Evolutionary conservation across 2,113 vertebrate genomes (phyloP).

Genomic region (Hystrix cristata): DNA sequence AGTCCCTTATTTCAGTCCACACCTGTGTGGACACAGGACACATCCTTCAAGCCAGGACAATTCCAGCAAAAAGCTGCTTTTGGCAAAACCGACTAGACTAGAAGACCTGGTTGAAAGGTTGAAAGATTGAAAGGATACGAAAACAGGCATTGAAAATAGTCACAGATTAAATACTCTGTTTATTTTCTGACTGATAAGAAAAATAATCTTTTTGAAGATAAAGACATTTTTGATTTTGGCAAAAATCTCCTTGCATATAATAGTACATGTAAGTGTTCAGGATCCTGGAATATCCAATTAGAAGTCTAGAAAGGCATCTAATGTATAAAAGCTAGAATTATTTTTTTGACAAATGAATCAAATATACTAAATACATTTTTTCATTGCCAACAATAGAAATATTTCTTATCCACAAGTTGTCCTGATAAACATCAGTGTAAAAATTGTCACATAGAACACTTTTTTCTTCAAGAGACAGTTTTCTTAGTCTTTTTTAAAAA

Average conservation of each 20-base stretch:
- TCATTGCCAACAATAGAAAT: background rate
- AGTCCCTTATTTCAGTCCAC: background rate
- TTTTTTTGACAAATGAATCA: background rate
- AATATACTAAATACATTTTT: constrained; percentile 13
- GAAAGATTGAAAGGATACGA: background rate
- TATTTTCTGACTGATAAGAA: constrained; percentile 5
- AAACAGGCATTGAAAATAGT: background rate
- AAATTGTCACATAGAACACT: background rate
- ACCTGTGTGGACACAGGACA: background rate
- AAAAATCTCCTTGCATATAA: background rate
- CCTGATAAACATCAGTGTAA: background rate
- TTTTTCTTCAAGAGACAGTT: background rate
- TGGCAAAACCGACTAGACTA: background rate
- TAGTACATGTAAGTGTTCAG: background rate
- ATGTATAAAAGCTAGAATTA: background rate
- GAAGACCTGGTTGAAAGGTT: constrained; percentile 1
- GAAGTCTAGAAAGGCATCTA: background rate
- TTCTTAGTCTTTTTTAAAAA: background rate
- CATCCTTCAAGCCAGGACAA: background rate
- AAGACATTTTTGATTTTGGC: background rate
- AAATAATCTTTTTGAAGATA: background rate
- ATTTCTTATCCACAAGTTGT: background rate
- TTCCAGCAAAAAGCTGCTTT: background rate
- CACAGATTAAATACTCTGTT: background rate
- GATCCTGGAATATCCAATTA: background rate